phyloP scores from a whole-genome alignment of 2,797 vertebrate genomes.

The Aerospiza tachiro region DNA sequence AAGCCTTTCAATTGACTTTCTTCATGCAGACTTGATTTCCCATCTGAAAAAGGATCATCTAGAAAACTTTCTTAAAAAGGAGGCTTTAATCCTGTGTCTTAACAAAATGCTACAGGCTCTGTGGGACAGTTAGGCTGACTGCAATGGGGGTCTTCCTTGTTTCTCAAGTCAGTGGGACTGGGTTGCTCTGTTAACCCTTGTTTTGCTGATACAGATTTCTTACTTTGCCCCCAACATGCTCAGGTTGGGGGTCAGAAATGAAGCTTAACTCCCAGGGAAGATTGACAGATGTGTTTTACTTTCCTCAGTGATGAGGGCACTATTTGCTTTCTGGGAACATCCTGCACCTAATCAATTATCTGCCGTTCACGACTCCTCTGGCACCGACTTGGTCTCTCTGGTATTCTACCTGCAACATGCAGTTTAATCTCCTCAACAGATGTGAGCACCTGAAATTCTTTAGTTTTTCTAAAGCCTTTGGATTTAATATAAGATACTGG shows the following conservation, averaged over 20 bases:
- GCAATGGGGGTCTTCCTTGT: neutral
- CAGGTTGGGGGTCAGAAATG: neutral
- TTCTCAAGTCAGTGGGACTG: neutral
- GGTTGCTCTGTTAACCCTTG: neutral
- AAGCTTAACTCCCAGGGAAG: neutral
- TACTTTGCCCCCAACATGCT: neutral
- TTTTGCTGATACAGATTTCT: neutral
- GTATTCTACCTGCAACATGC: neutral
- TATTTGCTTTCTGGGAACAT: neutral
- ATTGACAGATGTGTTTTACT: neutral
- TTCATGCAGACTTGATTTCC: neutral
- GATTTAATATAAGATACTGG: neutral
- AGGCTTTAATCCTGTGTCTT: neutral
- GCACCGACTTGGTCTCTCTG: neutral
- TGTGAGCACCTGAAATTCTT: neutral
- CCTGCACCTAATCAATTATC: neutral
- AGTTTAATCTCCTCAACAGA: constrained; percentile 12
- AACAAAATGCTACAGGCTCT: neutral
- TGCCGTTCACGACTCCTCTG: accelerated
- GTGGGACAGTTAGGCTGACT: neutral
- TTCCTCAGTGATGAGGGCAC: neutral
- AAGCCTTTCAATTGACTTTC: neutral
- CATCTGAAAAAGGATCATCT: neutral
- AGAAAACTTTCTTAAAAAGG: neutral
- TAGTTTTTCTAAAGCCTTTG: constrained; percentile 12